These are phyloP conservation scores for Cichladusa arquata DNA, from an alignment of 2,113 vertebrate species.

Conservation along the genomic window DNA sequence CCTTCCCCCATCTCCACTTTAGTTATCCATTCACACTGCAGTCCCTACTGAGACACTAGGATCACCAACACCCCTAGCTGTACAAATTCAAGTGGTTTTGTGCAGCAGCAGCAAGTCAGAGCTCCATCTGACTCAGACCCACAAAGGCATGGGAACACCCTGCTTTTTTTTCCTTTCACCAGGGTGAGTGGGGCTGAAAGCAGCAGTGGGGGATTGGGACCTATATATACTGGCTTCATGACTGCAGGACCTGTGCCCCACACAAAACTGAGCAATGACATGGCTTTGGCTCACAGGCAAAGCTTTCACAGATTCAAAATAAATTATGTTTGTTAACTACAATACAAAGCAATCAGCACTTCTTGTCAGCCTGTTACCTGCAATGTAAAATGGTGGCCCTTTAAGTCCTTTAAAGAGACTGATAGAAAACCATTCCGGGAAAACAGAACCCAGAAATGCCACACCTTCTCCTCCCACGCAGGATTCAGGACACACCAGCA, in stretches of 20 bases:
- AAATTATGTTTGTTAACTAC: not conserved
- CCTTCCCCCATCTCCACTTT: not conserved
- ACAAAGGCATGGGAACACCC: not conserved
- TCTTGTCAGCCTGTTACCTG: not conserved
- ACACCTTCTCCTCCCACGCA: not conserved
- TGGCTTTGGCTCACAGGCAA: not conserved
- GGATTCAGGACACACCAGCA: not conserved
- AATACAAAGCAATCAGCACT: not conserved
- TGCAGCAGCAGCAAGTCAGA: not conserved
- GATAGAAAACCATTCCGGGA: not conserved
- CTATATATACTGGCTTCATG: rapidly evolving
- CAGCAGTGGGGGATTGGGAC: not conserved
- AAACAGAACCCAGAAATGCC: not conserved
- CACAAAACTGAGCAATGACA: not conserved
- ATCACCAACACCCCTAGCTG: not conserved
- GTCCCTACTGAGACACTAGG: not conserved
- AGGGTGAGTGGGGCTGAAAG: not conserved
- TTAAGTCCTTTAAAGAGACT: not conserved
- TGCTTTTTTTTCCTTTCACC: not conserved
- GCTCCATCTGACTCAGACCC: not conserved
- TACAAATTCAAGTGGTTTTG: not conserved
- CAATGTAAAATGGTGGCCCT: not conserved
- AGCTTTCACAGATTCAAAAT: not conserved
- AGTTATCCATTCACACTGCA: not conserved
- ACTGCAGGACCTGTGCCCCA: not conserved